A percentile compares a stretch with the other conserved stretches of the same genome.
Evolutionary conservation across 2,888 invertebrate genomes (phyloP).

Genomic region (Plagiodera versicolora): DNA sequence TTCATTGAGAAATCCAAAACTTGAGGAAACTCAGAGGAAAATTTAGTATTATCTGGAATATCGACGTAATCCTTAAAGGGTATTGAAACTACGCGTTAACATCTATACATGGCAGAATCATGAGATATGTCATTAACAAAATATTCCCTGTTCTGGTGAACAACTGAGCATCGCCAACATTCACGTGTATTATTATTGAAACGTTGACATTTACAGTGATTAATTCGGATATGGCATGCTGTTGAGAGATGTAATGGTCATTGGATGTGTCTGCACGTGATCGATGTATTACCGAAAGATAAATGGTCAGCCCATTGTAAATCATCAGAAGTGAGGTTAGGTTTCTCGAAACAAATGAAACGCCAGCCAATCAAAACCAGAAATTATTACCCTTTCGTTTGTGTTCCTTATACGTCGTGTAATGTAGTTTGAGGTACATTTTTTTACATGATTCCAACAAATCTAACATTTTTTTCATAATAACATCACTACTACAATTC

Average conservation of each 20-base stretch:
- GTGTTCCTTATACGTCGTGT: too few relatives aligned
- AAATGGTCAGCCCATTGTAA: constrained; percentile 18
- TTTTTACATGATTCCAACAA: too few relatives aligned
- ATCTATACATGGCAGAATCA: background rate
- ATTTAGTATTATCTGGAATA: too few relatives aligned
- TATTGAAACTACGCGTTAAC: background rate
- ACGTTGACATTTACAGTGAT: constrained; percentile 44
- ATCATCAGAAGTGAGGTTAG: constrained; percentile 10
- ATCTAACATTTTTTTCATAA: too few relatives aligned
- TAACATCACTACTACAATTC: too few relatives aligned
- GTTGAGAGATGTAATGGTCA: constrained; percentile 22
- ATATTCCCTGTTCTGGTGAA: constrained; percentile 39
- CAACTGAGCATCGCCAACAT: constrained; percentile 36
- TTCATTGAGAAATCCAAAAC: too few relatives aligned
- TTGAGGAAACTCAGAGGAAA: too few relatives aligned
- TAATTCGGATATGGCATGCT: constrained; percentile 32
- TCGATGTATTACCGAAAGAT: constrained; percentile 20
- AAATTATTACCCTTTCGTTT: too few relatives aligned
- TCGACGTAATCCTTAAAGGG: background rate
- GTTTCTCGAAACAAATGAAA: background rate
- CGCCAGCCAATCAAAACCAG: background rate
- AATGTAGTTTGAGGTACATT: too few relatives aligned
- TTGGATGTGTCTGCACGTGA: constrained; percentile 27
- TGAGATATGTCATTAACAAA: constrained; percentile 48
- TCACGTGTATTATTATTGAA: constrained; percentile 40